Evolutionary conservation across 2,113 vertebrate species (phyloP), one percentile per base, ranked within the genome.

Genomic region (Gallinago paraguaiae): DNA sequence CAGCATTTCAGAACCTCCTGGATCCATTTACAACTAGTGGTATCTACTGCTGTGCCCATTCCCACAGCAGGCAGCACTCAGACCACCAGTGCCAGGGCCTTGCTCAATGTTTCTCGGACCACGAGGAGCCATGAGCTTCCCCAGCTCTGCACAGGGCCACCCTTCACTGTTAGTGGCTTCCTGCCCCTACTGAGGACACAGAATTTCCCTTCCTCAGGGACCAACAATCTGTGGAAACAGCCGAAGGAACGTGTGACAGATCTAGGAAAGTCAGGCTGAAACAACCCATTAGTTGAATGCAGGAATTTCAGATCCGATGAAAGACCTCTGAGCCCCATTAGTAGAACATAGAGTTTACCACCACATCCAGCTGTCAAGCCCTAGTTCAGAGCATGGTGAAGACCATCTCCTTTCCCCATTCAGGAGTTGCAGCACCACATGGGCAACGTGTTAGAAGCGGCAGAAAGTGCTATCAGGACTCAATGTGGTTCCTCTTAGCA

Each of bases 361-460:
- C 51, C 39, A 54, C 68, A 68, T 51, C 37, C 53, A 67, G 46
- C n/a, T 60, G 45, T 10, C 46, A 13, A 60, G 53, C 28, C 25
- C 17, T 39, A 35, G 48, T 31, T 30, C 28, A 74, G 39, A 48
- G 14, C 17, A 31, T 23, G 59, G 51, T 24, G 16, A 35, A 11
- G 8, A 48, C 14, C n/a, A 82, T 24, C 39, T 61, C 46, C 16
- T 76, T 76, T 76, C 33, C 39, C 79, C 46, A 8, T 54, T n/a
- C 23, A 2, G 1, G 37, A 30, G 61, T 6, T 6, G 70, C 54
- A 69, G 54, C 11, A n/a, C 39, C 9, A 2, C 6, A 6, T 3
- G 13, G 39, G 39, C 24, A 60, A 53, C 1, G 1, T 7, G 3
- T 3, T 54, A 24, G 23, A 51, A 61, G 70, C 1, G 1, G 33